A percentile compares a stretch with the other conserved stretches of the same genome.
These are phyloP conservation scores for Semnornis frantzii DNA, from an alignment of 2,113 vertebrate species.

Conservation along the genomic window DNA sequence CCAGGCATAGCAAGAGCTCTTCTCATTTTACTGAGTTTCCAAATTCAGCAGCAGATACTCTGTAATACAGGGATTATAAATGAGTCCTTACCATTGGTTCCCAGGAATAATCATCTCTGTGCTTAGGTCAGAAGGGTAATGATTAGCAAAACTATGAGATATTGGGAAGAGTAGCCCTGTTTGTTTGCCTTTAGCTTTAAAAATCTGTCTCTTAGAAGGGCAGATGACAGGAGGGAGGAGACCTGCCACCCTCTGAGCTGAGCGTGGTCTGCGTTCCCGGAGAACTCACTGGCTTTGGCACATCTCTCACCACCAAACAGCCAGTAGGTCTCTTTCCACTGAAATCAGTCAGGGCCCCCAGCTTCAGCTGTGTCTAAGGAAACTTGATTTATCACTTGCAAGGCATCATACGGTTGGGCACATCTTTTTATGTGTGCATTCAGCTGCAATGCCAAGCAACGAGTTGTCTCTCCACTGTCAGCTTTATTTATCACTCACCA, in stretches of 20 bases:
- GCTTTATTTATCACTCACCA: not conserved
- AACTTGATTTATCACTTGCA: not conserved
- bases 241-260: not conserved
- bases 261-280: not conserved
- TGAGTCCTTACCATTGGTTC: not conserved
- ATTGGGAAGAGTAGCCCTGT: not conserved
- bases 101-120: slow-evolving; percentile 32
- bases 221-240: not conserved
- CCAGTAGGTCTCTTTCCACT: not conserved
- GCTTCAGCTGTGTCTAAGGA: not conserved
- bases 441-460: not conserved
- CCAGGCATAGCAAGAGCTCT: not conserved
- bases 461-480: not conserved
- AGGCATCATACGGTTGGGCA: rapidly evolving
- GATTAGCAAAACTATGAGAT: slow-evolving; percentile 9
- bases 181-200: not conserved
- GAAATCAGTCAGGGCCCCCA: not conserved
- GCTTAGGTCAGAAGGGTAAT: not conserved
- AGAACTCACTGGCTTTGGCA: not conserved
- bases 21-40: not conserved
- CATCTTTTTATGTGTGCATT: not conserved
- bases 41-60: not conserved
- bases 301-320: not conserved
- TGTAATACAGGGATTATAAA: slow-evolving; percentile 26
- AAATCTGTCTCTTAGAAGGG: not conserved